Base-by-base conservation (phyloP, 2,797 vertebrate genomes). In the Microctenopoma lineatum region DNA sequence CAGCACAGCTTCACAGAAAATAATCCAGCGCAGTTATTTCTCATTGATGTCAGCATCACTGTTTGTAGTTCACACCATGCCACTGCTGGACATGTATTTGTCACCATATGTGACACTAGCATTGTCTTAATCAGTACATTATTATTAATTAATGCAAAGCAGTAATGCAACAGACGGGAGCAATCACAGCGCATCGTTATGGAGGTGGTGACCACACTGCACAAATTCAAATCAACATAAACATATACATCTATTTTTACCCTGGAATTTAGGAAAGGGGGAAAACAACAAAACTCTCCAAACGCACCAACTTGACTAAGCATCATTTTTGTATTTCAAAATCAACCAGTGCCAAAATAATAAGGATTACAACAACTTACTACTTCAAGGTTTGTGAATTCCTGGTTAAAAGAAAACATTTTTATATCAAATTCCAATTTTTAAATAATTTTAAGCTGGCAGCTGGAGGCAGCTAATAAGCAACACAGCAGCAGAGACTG, bases 401-500 rank as follows among this genome's bases (percentile, higher is more conserved):
- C 36, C 16, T 56, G 29, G 9, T 51, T 61, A n/a, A 51, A 41
- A 45, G 13, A 34, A 47, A 63, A n/a, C 16, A 58, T 18, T 54
- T 15, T 2, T 41, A 32, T 32, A 32, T 34, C 32, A 34, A 34
- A 34, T 34, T 7, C 32, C 32, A 34, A 5, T 21, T 32, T 32
- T 32, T 32, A 32, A 32, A 32, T 32, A 32, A 32, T 32, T 32
- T 32, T 32, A 32, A 32, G 7, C 32, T 67, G 54, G 53, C 58
- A 79, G 74, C 42, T 80, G 60, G 50, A 11, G 39, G 57, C n/a
- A 26, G 34, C 13, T 66, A 60, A 62, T 64, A 67, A 73, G 58
- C 56, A 47, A 59, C 7, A 47, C 42, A 0, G 50, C 7, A 16
- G 18, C 16, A 13, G 46, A 70, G 45, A 12, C 44, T 46, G 50